phyloP scores from a whole-genome alignment of 2,113 vertebrate species.

The Scatophagus argus region DNA sequence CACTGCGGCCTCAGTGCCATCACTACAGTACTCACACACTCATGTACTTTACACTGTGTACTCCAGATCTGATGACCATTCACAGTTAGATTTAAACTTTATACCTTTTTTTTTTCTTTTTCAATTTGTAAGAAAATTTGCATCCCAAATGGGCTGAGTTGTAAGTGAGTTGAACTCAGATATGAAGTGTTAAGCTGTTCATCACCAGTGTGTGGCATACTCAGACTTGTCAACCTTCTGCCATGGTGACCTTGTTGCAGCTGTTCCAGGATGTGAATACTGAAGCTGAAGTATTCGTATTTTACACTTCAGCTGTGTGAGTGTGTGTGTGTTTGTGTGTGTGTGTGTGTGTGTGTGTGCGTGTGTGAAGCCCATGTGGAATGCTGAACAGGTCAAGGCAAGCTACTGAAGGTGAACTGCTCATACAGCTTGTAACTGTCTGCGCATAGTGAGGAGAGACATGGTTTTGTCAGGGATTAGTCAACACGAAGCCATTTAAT shows the following conservation, averaged over 20 bases:
- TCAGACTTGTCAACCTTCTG: slow-evolving; percentile 26
- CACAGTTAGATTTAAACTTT: not conserved
- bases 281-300: slow-evolving; percentile 14
- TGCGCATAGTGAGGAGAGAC: not conserved
- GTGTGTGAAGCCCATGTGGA: slow-evolving; percentile 47
- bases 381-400: slow-evolving; percentile 74
- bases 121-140: not conserved
- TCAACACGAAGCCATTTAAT: not conserved
- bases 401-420: slow-evolving; percentile 41
- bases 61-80: not conserved
- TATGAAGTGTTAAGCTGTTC: not conserved
- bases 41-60: not conserved
- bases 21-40: too few relatives aligned
- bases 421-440: not conserved
- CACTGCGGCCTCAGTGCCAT: too few relatives aligned
- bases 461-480: not conserved
- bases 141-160: not conserved
- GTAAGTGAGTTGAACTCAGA: not conserved
- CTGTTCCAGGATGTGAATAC: slow-evolving; percentile 2
- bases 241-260: not conserved
- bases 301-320: not conserved
- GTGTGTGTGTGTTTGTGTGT: not conserved
- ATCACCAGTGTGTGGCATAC: slow-evolving; percentile 6
- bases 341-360: slow-evolving; percentile 16
- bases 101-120: not conserved